phyloP scores from a whole-genome alignment of 2,797 vertebrate species.

The Geotrypetes seraphini region DNA sequence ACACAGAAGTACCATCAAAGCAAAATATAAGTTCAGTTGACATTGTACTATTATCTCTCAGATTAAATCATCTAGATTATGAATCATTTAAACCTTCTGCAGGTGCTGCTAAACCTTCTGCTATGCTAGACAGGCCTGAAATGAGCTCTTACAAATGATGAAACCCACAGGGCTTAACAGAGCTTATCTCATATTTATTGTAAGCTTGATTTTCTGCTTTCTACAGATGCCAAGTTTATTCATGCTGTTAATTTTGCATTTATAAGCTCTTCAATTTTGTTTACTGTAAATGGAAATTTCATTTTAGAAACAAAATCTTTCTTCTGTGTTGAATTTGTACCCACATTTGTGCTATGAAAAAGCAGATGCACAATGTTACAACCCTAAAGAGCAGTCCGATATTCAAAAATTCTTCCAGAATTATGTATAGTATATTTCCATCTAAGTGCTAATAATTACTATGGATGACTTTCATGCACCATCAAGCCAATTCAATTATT shows the following conservation, averaged over 20 bases:
- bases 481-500: constrained; percentile 12
- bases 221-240: too few relatives aligned
- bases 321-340: neutral
- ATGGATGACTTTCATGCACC: too few relatives aligned
- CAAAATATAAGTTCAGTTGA: constrained; percentile 24
- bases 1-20: too few relatives aligned
- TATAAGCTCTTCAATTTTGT: constrained; percentile 5
- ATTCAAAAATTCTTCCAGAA: neutral
- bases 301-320: neutral
- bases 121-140: constrained; percentile 18
- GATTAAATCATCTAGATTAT: constrained; percentile 31
- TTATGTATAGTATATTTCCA: neutral
- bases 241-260: neutral
- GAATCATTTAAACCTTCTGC: constrained; percentile 29
- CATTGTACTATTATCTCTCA: constrained; percentile 26
- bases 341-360: constrained; percentile 1
- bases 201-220: too few relatives aligned
- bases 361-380: neutral
- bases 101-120: constrained; percentile 23
- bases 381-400: too few relatives aligned
- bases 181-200: constrained; percentile 7
- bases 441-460: constrained; percentile 14
- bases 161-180: constrained; percentile 7
- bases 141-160: constrained; percentile 2
- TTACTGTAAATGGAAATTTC: neutral